Evolutionary conservation across 2,888 invertebrate species (phyloP).

Genomic region (Clepsis dumicolana): DNA sequence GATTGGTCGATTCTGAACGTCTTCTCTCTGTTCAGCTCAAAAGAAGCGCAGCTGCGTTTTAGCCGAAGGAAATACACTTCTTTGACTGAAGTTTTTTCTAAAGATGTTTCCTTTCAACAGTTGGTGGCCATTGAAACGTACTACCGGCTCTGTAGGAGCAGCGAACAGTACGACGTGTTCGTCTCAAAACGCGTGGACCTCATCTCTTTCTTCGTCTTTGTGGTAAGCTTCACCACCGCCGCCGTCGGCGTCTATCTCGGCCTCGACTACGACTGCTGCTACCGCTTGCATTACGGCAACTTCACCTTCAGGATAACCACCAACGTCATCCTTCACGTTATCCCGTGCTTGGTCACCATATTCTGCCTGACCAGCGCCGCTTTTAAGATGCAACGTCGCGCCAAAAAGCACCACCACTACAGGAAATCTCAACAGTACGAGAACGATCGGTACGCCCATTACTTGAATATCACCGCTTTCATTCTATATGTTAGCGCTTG

Average conservation of each 20-base stretch:
- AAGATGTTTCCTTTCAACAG: conserved; percentile 52
- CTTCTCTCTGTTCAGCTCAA: too few relatives aligned
- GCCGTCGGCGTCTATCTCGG: conserved; percentile 87
- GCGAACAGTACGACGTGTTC: conserved; percentile 70
- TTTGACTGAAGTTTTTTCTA: too few relatives aligned
- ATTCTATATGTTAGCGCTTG: conserved; percentile 88
- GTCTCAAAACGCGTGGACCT: conserved; percentile 81
- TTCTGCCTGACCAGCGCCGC: conserved; percentile 82
- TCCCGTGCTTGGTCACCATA: conserved; percentile 86
- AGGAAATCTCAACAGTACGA: conserved; percentile 87
- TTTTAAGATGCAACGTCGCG: conserved; percentile 80
- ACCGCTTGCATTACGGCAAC: conserved; percentile 82
- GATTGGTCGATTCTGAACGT: too few relatives aligned
- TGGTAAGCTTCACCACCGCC: conserved; percentile 83
- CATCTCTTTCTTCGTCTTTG: conserved; percentile 85
- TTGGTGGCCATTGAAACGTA: conserved; percentile 89
- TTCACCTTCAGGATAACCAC: conserved; percentile 85
- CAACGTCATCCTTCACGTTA: conserved; percentile 84
- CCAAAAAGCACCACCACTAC: conserved; percentile 82
- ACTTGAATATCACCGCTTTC: conserved; percentile 89
- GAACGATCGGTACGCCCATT: conserved; percentile 87
- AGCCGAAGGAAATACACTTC: too few relatives aligned
- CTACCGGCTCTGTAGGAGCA: conserved; percentile 84
- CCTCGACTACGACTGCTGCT: conserved; percentile 90
- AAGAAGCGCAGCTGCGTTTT: too few relatives aligned